Percentiles rank a stretch among this genome's conserved stretches.
Conservation (phyloP, 2,888 invertebrate genomes). For the Ormyrus nitidulus region DNA sequence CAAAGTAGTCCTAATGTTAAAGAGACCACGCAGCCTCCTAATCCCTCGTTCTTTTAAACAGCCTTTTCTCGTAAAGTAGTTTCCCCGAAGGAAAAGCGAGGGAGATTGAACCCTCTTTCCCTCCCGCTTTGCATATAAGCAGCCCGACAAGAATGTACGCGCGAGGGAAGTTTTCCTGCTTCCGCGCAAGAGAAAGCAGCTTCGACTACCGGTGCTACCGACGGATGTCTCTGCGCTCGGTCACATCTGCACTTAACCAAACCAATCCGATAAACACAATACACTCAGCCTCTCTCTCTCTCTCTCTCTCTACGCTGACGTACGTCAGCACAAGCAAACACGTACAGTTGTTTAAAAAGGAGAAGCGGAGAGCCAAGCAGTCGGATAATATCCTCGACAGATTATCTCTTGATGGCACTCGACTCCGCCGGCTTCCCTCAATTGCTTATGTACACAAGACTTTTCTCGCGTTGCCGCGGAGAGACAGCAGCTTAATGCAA, state of each 20-base stretch:
- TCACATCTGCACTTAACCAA: slow-evolving; percentile 39
- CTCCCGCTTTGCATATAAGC: background rate
- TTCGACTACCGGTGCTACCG: slow-evolving; percentile 29
- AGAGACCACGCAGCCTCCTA: too few species aligned
- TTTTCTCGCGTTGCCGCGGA: slow-evolving; percentile 4
- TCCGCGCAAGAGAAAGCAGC: slow-evolving; percentile 31
- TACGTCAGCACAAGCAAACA: background rate
- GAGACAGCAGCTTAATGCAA: background rate
- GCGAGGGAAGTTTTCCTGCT: slow-evolving; percentile 45
- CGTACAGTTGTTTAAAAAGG: background rate
- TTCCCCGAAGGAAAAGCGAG: too few species aligned
- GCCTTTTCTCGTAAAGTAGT: too few species aligned
- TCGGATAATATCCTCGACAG: slow-evolving; percentile 26
- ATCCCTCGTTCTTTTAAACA: too few species aligned
- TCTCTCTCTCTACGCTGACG: background rate
- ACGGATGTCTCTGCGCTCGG: slow-evolving; percentile 3
- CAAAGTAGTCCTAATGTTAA: too few species aligned
- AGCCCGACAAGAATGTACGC: slow-evolving; percentile 33
- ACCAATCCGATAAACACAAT: slow-evolving; percentile 30
- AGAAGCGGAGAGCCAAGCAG: background rate
- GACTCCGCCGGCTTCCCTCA: background rate
- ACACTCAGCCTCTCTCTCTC: too few species aligned
- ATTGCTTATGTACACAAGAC: slow-evolving; percentile 1
- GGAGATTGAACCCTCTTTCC: background rate
- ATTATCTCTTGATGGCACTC: slow-evolving; percentile 6